Evolutionary conservation across 1,140 invertebrate species (phyloP), one percentile per base, ranked within the genome.

Genomic region (Solen grandis): DNA sequence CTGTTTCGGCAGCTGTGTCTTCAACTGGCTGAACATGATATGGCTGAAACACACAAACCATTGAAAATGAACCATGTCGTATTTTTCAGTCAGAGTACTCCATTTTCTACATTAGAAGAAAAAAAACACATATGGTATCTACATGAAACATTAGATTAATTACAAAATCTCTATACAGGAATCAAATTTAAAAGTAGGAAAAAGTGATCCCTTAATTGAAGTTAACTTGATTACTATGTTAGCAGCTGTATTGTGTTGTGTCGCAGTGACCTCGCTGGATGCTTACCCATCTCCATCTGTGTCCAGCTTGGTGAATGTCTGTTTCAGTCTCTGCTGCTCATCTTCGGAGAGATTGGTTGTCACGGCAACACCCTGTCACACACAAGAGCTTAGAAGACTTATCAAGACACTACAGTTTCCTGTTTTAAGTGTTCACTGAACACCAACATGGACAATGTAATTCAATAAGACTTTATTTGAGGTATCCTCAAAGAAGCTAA

Each of bases 231-330:
- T 19, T 31, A 19, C 36, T 1, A 60, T 2, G 19, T 31, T 60
- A n/a, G 22, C 2, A 31, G 27, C 36, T 33, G 27, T 5, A 31
- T 3, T 65, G 13, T 5, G 19, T 31, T 55, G 69, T 25, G 65
- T n/a, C n/a, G n/a, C n/a, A n/a, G n/a, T n/a, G n/a, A n/a, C n/a
- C n/a, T n/a, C n/a, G n/a, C n/a, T 52, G 81, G 35, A 50, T 27
- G 62, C 72, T 78, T 80, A 88, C 87, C 88, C 88, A 77, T 89
- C 88, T 33, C 76, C 70, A 84, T 89, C 88, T 50, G 87, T 88
- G 54, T 89, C 87, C 22, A 89, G 68, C 74, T 82, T 82, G 35
- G 86, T 78, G 69, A 89, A 89, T 31, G 83, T 85, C 66, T 81
- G 81, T 54, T 85, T 84, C 2, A 89, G 74, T 31, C 75, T 57